A percentile compares a stretch with the other conserved stretches of the same genome.
Evolutionary conservation across 2,888 invertebrate genomes (phyloP).

Genomic region (Agrochola macilenta): DNA sequence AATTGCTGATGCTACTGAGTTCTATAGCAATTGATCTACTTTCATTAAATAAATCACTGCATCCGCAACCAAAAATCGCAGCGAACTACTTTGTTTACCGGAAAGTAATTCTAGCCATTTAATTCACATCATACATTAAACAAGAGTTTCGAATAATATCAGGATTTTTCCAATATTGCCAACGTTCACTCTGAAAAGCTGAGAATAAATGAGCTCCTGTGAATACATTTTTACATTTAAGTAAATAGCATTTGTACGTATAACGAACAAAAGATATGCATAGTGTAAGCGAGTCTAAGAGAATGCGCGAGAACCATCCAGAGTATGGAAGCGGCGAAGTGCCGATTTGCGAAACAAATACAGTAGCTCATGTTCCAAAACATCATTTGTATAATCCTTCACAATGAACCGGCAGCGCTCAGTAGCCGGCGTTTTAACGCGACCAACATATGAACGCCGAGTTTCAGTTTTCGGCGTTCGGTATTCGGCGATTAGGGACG

Average conservation of each 20-base stretch:
- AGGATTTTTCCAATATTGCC: conserved; percentile 56
- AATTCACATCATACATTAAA: conserved; percentile 47
- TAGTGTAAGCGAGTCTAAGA: conserved; percentile 38
- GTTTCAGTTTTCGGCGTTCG: conserved; percentile 79
- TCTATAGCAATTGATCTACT: conserved; percentile 75
- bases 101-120: conserved; percentile 45
- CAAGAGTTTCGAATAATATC: conserved; percentile 48
- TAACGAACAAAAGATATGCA: conserved; percentile 47
- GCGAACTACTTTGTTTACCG: conserved; percentile 57
- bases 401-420: conserved; percentile 70
- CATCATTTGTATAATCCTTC: conserved; percentile 70
- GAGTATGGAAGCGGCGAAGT: conserved; percentile 28
- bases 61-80: conserved; percentile 64
- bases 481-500: conserved; percentile 84
- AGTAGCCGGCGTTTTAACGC: conserved; percentile 76
- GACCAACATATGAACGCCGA: conserved; percentile 74
- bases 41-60: conserved; percentile 75
- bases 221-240: conserved; percentile 52
- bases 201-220: conserved; percentile 51
- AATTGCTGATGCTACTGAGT: conserved; percentile 78
- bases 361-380: conserved; percentile 66
- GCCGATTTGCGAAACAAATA: conserved; percentile 56
- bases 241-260: conserved; percentile 40
- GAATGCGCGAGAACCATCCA: conserved; percentile 23
- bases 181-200: conserved; percentile 46